Evolutionary conservation across 2,888 invertebrate genomes (phyloP).

Genomic region (Falcaria lacertinaria): DNA sequence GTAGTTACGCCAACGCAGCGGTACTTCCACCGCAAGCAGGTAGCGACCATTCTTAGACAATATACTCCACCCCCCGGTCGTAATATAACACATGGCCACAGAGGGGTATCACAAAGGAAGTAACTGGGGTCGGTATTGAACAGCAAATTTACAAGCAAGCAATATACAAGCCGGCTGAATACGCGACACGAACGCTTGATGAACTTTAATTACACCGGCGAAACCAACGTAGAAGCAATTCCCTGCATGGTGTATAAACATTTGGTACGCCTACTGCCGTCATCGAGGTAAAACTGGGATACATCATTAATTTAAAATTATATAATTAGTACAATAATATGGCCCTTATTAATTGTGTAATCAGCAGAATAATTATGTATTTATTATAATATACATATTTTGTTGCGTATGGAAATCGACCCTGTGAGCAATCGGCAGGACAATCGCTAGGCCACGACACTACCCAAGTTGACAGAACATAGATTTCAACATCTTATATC

Average conservation of each 20-base stretch:
- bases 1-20: constrained; percentile 56
- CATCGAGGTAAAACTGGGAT: no score
- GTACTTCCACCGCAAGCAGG: constrained; percentile 41
- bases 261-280: constrained; percentile 40
- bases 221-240: constrained; percentile 50
- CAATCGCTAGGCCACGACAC: no score
- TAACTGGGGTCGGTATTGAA: constrained; percentile 31
- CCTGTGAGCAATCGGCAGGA: no score
- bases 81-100: constrained; percentile 16
- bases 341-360: no score
- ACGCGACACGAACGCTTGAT: constrained; percentile 54
- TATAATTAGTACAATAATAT: constrained; percentile 7
- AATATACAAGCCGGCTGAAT: constrained; percentile 46
- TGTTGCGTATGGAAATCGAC: no score
- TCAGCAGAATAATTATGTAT: no score
- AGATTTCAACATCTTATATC: constrained; percentile 16
- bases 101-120: constrained; percentile 26
- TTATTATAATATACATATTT: no score
- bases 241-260: constrained; percentile 57
- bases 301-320: constrained; percentile 32
- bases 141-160: constrained; percentile 34
- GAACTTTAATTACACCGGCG: constrained; percentile 57
- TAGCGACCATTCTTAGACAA: constrained; percentile 28
- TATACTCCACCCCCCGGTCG: constrained; percentile 19
- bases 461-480: no score